Conservation (phyloP, 2,888 invertebrate genomes). For the Clivina fossor region DNA sequence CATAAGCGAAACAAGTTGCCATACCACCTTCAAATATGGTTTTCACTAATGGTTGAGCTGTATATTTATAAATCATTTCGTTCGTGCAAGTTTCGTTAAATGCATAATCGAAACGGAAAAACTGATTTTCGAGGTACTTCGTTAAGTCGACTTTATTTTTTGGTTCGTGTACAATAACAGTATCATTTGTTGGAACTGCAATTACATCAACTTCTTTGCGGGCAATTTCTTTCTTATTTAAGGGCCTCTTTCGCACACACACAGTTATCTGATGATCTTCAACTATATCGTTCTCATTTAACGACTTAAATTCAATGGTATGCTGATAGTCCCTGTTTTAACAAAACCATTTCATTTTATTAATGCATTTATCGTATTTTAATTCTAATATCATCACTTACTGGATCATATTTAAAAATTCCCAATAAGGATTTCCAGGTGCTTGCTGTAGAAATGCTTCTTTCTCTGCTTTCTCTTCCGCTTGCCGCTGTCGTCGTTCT, state of each 20-base stretch:
- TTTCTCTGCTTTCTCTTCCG: constrained; percentile 90
- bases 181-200: constrained; percentile 93
- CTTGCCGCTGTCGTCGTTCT: constrained; percentile 88
- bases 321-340: constrained; percentile 68
- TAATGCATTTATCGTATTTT: constrained; percentile 15
- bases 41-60: constrained; percentile 95
- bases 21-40: constrained; percentile 98
- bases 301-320: constrained; percentile 80
- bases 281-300: constrained; percentile 81
- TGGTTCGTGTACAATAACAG: constrained; percentile 91
- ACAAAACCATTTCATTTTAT: constrained; percentile 28
- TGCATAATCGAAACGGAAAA: constrained; percentile 97
- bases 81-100: constrained; percentile 96
- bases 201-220: constrained; percentile 96
- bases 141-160: constrained; percentile 97
- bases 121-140: constrained; percentile 97
- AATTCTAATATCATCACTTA: constrained; percentile 46
- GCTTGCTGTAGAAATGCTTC: constrained; percentile 92
- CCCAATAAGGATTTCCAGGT: constrained; percentile 98
- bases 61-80: constrained; percentile 96
- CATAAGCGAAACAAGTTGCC: constrained; percentile 99
- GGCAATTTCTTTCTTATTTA: constrained; percentile 86
- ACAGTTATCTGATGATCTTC: constrained; percentile 98
- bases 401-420: constrained; percentile 95
- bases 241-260: constrained; percentile 94